These are phyloP conservation scores for Drosophila malerkotliana DNA, from an alignment of 1,140 invertebrate genomes.

Conservation along the genomic window DNA sequence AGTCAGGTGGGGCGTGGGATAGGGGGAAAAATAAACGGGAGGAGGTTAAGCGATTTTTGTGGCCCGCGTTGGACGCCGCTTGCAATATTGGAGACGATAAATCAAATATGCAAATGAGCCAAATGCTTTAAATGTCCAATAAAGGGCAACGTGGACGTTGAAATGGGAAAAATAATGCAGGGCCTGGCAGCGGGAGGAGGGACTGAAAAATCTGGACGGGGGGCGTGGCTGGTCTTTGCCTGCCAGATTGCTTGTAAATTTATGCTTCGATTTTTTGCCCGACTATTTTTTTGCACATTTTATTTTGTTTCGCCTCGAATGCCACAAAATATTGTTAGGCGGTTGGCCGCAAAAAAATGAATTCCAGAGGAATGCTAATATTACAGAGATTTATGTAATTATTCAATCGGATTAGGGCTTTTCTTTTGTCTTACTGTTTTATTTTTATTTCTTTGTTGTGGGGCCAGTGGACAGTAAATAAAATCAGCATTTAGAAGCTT, in stretches of 20 bases:
- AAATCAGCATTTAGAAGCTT: constrained; percentile 59
- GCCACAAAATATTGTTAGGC: constrained; percentile 52
- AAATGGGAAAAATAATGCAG: constrained; percentile 10
- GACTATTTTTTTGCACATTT: constrained; percentile 23
- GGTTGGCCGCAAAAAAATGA: constrained; percentile 14
- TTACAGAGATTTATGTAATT: constrained; percentile 76
- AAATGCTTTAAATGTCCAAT: constrained; percentile 82
- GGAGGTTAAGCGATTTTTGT: constrained; percentile 36
- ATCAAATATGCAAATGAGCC: constrained; percentile 79
- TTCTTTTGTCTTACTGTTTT: constrained; percentile 38
- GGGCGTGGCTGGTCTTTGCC: constrained; percentile 33
- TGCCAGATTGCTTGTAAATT: constrained; percentile 75
- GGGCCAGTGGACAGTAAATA: constrained; percentile 47
- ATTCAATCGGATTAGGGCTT: constrained; percentile 71
- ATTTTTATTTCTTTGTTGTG: constrained; percentile 25
- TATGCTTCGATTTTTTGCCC: constrained; percentile 73
- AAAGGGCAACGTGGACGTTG: constrained; percentile 52
- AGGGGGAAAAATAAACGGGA: background rate
- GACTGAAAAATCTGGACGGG: constrained; percentile 40
- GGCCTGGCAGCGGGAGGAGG: background rate
- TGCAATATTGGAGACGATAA: constrained; percentile 73
- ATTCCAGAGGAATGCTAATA: constrained; percentile 65
- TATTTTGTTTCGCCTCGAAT: constrained; percentile 14
- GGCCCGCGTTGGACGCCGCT: constrained; percentile 48
- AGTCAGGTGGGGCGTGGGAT: background rate